Evolutionary conservation across 1,140 invertebrate species (phyloP).

Genomic region (Halyomorpha halys): DNA sequence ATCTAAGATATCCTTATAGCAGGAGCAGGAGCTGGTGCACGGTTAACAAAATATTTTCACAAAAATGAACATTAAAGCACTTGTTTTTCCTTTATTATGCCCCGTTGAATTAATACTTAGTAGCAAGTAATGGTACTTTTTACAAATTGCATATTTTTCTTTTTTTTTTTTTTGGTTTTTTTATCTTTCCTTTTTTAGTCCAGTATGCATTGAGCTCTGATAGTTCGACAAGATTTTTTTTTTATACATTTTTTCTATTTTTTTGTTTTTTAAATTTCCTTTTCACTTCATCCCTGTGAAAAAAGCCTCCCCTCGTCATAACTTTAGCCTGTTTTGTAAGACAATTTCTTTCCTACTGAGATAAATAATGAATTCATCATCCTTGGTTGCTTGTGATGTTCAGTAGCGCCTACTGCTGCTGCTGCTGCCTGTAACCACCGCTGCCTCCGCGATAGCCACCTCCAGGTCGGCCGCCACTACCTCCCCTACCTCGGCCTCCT

Average conservation of each 20-base stretch:
- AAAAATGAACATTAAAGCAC: conserved; percentile 6
- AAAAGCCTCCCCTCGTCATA: conserved; percentile 18
- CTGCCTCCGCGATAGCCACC: neutral
- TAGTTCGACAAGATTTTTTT: neutral
- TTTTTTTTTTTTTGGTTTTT: conserved; percentile 1
- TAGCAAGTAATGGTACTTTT: neutral
- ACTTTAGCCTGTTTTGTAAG: neutral
- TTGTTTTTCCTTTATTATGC: neutral
- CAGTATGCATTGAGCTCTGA: neutral
- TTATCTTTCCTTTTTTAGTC: conserved; percentile 5
- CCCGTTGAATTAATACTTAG: neutral
- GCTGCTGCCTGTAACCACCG: conserved; percentile 22
- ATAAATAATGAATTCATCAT: no score
- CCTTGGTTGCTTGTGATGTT: no score
- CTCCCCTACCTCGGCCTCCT: conserved; percentile 10
- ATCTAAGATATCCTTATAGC: neutral
- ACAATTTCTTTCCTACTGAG: no score
- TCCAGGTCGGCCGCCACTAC: neutral
- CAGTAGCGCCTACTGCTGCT: neutral
- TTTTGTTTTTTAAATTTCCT: conserved; percentile 15
- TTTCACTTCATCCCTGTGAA: conserved; percentile 25
- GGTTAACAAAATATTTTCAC: conserved; percentile 7
- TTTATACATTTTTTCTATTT: conserved; percentile 7
- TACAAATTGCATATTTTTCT: neutral
- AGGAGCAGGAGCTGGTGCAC: neutral